Percentiles rank a stretch among this genome's conserved stretches.
These are phyloP conservation scores for Pedetes capensis DNA, from an alignment of 2,113 vertebrate genomes.

Conservation along the genomic window DNA sequence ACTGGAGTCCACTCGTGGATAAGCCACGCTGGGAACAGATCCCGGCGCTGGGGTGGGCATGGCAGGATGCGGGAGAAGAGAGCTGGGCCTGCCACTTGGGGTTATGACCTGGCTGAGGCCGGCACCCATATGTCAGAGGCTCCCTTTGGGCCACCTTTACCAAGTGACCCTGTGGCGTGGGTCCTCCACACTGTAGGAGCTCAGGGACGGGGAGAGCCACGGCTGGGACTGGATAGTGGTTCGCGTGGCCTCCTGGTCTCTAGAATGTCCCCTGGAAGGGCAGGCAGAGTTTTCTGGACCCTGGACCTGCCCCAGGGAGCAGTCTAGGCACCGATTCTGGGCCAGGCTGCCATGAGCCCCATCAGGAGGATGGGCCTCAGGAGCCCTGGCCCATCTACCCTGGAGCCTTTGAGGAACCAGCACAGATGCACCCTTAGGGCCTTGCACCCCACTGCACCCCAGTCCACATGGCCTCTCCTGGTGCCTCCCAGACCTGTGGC, in stretches of 20 bases:
- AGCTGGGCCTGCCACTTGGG: rapidly evolving
- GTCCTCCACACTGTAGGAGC: neutral
- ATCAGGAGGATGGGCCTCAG: neutral
- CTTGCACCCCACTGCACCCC: neutral
- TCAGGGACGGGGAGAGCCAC: neutral
- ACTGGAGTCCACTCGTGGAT: neutral
- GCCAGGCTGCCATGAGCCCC: neutral
- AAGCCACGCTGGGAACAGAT: neutral
- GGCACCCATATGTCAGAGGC: rapidly evolving
- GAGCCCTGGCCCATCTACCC: neutral
- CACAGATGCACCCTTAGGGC: too few relatives aligned
- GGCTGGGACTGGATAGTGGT: too few relatives aligned
- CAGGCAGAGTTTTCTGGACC: neutral
- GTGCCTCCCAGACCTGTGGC: too few relatives aligned
- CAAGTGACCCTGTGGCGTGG: too few relatives aligned
- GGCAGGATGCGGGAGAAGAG: neutral
- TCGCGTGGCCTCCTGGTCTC: neutral
- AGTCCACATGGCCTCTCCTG: too few relatives aligned
- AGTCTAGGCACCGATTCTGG: neutral
- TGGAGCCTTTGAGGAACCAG: too few relatives aligned
- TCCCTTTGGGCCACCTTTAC: too few relatives aligned
- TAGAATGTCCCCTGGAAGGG: neutral
- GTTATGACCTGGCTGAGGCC: neutral
- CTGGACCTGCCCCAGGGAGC: neutral
- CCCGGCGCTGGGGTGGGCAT: neutral